Conservation (phyloP, 2,888 invertebrate species). For the Polymixis flavicincta region DNA sequence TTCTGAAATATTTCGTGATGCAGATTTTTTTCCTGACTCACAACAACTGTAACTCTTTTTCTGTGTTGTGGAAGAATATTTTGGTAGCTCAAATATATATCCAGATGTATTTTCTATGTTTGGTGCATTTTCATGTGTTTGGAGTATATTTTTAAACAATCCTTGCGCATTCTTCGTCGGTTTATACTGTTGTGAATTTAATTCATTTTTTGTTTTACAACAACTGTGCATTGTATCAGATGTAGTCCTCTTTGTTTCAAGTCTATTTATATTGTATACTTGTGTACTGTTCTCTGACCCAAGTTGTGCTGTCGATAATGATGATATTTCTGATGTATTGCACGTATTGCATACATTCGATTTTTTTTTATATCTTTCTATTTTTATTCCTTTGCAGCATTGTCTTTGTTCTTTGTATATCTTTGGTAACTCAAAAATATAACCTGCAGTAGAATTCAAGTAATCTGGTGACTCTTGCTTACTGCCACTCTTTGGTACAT, state of each 20-base stretch:
- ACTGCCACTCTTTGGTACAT: not conserved
- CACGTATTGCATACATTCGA: not conserved
- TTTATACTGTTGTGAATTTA: slow-evolving; percentile 3
- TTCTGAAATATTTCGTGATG: not conserved
- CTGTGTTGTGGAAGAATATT: not conserved
- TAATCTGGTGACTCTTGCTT: not conserved
- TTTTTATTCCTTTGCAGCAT: not conserved
- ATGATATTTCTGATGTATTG: not conserved
- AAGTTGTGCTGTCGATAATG: not conserved
- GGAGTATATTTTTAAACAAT: slow-evolving; percentile 24
- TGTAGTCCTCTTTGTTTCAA: slow-evolving; percentile 2
- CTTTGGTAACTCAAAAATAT: not conserved
- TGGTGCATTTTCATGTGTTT: not conserved
- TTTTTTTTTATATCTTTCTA: not conserved
- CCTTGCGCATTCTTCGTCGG: slow-evolving; percentile 21
- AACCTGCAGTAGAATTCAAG: not conserved
- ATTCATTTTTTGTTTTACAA: not conserved
- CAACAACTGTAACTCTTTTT: not conserved
- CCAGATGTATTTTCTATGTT: slow-evolving; percentile 4
- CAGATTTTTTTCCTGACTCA: not conserved
- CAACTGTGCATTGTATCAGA: not conserved
- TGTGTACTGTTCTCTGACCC: slow-evolving; percentile 12
- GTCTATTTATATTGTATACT: not conserved
- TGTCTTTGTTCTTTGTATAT: not conserved
- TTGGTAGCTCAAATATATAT: not conserved